A percentile compares a stretch with the other conserved stretches of the same genome.
Conservation (phyloP, 2,888 invertebrate species). For the Acronicta leporina region DNA sequence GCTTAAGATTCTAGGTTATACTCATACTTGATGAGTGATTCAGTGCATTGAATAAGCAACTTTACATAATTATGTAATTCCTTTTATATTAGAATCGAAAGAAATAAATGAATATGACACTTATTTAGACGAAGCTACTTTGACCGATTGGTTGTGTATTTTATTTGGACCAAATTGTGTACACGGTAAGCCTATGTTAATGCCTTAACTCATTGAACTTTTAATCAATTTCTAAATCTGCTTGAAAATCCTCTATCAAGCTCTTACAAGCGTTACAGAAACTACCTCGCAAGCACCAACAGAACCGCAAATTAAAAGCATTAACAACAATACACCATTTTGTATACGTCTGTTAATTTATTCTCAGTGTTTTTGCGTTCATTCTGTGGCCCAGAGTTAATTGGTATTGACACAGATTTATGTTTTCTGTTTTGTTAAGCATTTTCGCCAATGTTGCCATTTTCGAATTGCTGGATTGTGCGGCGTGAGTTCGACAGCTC, state of each 20-base stretch:
- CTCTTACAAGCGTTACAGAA: constrained; percentile 10
- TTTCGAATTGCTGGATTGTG: constrained; percentile 39
- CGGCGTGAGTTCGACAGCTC: constrained; percentile 41
- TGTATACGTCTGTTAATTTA: constrained; percentile 53
- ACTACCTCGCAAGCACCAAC: constrained; percentile 11
- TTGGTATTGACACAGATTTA: constrained; percentile 77
- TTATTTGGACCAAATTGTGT: too few relatives aligned
- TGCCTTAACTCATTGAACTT: neutral
- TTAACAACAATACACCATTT: constrained; percentile 52
- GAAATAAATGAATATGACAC: too few relatives aligned
- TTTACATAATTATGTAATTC: too few relatives aligned
- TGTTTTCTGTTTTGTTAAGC: constrained; percentile 64
- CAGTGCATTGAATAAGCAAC: too few relatives aligned
- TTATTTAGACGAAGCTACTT: too few relatives aligned
- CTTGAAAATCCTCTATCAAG: neutral
- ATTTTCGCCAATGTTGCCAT: constrained; percentile 47
- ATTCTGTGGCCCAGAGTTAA: constrained; percentile 64
- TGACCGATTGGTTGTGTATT: too few relatives aligned
- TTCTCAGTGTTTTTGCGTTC: constrained; percentile 53
- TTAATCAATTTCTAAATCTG: neutral
- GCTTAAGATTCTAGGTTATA: too few relatives aligned
- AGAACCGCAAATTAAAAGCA: constrained; percentile 45
- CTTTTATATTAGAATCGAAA: too few relatives aligned
- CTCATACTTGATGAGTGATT: too few relatives aligned
- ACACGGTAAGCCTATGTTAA: too few relatives aligned